phyloP scores from a whole-genome alignment of 2,888 invertebrate genomes.

The Himalopsyche tibetana region DNA sequence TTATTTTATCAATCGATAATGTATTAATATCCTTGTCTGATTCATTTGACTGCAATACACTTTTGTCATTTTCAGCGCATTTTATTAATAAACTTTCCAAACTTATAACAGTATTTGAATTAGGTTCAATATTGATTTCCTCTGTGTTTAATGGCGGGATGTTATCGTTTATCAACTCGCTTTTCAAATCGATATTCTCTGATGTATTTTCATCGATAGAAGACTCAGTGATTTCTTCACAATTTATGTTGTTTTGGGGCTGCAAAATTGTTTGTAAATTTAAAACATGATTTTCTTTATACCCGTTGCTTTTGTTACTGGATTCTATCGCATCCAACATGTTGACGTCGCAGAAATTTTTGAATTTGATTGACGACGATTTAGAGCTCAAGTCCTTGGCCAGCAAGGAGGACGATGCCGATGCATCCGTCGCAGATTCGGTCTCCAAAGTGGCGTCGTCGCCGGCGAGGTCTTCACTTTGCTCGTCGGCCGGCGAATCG shows the following conservation, averaged over 20 bases:
- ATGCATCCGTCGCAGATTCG: constrained; percentile 11
- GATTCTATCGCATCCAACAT: constrained; percentile 61
- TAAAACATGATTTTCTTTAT: constrained; percentile 11
- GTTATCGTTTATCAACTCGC: not conserved
- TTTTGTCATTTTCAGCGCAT: constrained; percentile 3
- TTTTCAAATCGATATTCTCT: not conserved
- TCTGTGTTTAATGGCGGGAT: not conserved
- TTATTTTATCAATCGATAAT: not conserved
- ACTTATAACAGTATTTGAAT: not conserved
- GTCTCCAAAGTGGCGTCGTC: constrained; percentile 6
- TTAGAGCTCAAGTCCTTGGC: constrained; percentile 50
- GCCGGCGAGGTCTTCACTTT: constrained; percentile 31
- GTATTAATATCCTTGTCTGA: not conserved
- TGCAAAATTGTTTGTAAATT: not conserved
- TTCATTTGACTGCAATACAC: not conserved
- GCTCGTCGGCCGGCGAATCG: constrained; percentile 44
- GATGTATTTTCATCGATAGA: not conserved
- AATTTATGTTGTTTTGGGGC: not conserved
- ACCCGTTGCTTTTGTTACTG: not conserved
- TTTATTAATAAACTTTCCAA: constrained; percentile 25
- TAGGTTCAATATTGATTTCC: not conserved
- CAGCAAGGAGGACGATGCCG: constrained; percentile 10
- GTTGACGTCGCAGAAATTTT: constrained; percentile 63
- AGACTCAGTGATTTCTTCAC: not conserved
- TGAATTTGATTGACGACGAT: constrained; percentile 61